A percentile compares a stretch with the other conserved stretches of the same genome.
Conservation (phyloP, 2,113 vertebrate genomes). For the Equus quagga region DNA sequence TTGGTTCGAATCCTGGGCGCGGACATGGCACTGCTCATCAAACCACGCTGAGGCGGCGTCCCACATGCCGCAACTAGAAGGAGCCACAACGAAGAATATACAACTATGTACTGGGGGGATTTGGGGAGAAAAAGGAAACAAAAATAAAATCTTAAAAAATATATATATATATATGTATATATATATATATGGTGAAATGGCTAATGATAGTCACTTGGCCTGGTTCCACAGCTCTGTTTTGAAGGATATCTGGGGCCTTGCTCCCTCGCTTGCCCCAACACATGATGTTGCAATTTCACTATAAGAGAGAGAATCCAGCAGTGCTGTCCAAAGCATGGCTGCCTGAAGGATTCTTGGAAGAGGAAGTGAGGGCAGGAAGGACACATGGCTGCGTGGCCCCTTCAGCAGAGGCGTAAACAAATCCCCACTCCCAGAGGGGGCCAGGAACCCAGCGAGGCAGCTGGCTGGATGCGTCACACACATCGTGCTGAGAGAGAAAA, state of each 20-base stretch:
- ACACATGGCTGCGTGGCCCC: neutral
- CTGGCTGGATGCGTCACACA: slow-evolving; percentile 40
- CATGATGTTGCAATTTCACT: slow-evolving; percentile 9
- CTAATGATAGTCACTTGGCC: neutral
- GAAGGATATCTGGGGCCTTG: neutral
- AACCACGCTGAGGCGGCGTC: too few relatives aligned
- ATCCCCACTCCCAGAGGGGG: neutral
- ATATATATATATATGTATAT: too few relatives aligned
- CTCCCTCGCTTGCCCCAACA: neutral
- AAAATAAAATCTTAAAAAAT: too few relatives aligned
- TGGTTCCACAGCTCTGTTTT: neutral
- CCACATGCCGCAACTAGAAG: too few relatives aligned
- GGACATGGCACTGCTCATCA: too few relatives aligned
- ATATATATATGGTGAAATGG: neutral
- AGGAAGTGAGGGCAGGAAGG: neutral
- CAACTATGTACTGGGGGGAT: too few relatives aligned
- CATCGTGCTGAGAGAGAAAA: slow-evolving; percentile 25
- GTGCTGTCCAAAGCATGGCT: neutral
- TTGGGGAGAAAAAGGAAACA: too few relatives aligned
- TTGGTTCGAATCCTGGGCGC: too few relatives aligned
- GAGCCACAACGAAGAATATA: too few relatives aligned
- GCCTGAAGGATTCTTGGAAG: slow-evolving; percentile 42
- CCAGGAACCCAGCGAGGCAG: neutral
- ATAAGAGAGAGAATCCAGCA: neutral
- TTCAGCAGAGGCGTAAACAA: slow-evolving; percentile 52